phyloP scores from a whole-genome alignment of 2,113 vertebrate genomes.

The Polypterus bichir region DNA sequence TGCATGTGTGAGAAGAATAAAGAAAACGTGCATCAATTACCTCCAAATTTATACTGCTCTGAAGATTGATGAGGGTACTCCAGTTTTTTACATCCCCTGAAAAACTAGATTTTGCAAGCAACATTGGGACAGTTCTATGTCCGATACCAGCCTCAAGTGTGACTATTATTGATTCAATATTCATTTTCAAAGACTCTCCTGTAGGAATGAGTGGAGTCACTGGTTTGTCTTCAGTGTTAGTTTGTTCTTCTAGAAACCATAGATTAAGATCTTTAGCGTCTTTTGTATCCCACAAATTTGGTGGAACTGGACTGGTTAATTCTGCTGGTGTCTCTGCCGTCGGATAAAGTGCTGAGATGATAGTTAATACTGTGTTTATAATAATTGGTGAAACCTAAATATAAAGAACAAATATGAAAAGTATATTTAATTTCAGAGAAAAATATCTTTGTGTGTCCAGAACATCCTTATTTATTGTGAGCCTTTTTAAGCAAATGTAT shows the following conservation, averaged over 20 bases:
- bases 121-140: conserved; percentile 89
- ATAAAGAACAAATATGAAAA: conserved; percentile 5
- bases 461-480: no score
- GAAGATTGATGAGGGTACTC: conserved; percentile 80
- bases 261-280: conserved; percentile 72
- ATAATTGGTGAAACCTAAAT: conserved; percentile 90
- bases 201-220: conserved; percentile 52
- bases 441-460: no score
- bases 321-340: conserved; percentile 58
- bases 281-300: conserved; percentile 72
- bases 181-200: conserved; percentile 69
- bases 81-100: conserved; percentile 77
- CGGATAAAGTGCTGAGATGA: conserved; percentile 76
- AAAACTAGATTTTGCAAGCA: conserved; percentile 83
- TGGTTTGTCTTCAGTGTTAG: conserved; percentile 41
- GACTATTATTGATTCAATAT: conserved; percentile 71
- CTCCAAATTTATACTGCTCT: conserved; percentile 72
- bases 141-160: conserved; percentile 92
- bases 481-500: no score
- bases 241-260: conserved; percentile 87
- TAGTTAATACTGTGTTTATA: conserved; percentile 91
- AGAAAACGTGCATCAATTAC: conserved; percentile 34
- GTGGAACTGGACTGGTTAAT: conserved; percentile 52
- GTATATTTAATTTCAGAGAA: neutral
- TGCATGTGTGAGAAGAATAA: no score